These are phyloP conservation scores for Podabrus alpinus DNA, from an alignment of 2,888 invertebrate species.

Conservation along the genomic window DNA sequence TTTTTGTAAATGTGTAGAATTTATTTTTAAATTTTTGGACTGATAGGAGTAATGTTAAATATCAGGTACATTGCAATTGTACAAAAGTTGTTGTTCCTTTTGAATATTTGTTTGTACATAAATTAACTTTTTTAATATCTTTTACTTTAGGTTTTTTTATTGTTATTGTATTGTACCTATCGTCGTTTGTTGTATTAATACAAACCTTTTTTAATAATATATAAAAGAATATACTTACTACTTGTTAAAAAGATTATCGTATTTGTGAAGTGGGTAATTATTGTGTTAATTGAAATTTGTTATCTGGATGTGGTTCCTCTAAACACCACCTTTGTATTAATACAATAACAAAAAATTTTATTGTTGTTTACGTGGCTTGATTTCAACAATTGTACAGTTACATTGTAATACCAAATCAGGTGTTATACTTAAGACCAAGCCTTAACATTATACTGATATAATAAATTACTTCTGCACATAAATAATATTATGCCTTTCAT, in stretches of 20 bases:
- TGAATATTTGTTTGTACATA: conserved; percentile 12
- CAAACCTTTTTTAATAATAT: conserved; percentile 15
- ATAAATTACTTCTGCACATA: conserved; percentile 55
- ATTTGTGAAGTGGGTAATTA: background rate
- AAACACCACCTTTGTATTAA: conserved; percentile 1
- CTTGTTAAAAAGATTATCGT: background rate
- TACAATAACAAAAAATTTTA: conserved; percentile 4
- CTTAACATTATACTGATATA: conserved; percentile 58
- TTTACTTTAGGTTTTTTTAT: background rate
- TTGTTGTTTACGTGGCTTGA: conserved; percentile 31
- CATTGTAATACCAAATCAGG: conserved; percentile 55
- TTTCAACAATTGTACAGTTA: conserved; percentile 52
- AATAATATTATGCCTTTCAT: background rate
- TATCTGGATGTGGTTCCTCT: background rate
- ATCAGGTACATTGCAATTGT: conserved; percentile 47
- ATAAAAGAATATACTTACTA: conserved; percentile 1
- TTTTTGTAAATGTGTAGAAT: conserved; percentile 40
- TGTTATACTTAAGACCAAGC: conserved; percentile 59
- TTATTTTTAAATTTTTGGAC: conserved; percentile 44
- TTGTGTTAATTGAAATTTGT: background rate
- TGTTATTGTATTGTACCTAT: conserved; percentile 15
- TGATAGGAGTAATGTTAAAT: conserved; percentile 42
- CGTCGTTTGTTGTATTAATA: conserved; percentile 24
- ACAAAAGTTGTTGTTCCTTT: conserved; percentile 37
- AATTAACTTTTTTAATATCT: conserved; percentile 3